Evolutionary conservation across 2,888 invertebrate genomes (phyloP), one percentile per base, ranked within the genome.

Genomic region (Trichacis sp.): DNA sequence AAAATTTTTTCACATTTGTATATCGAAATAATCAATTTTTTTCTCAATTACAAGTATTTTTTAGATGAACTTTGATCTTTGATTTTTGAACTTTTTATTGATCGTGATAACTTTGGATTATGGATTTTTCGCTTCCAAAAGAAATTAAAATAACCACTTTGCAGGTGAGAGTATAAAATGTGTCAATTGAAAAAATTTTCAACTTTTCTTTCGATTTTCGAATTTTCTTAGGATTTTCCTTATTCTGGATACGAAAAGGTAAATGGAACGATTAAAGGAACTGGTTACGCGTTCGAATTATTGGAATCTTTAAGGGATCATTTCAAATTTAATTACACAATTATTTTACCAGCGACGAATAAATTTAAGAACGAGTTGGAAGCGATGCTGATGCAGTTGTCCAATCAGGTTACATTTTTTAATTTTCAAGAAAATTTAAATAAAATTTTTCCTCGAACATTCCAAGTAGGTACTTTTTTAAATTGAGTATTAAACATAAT

Each of bases 321-420:
- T 72, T 91, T 90, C 70, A 90, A 92, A 70, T 94, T 95, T 67
- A 90, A 91, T 0, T 94, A 92, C 74, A 89, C 90, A 11, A 86
- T 94, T 0, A 81, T 92, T 11, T 80, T 87, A 47, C 92, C 93
- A 0, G 84, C 86, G 5, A 86, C 85, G 42, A 90, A 92, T 76
- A 86, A 87, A 6, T 87, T 91, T 67, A 91, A 91, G 0, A 86
- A 87, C 6, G 79, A 79, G 0, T 30, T 63, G n/a, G 56, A 67
- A 11, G 20, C 30, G 11, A 33, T 59, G 18, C 20, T 67, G 33
- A 0, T 12, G 8, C 48, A 43, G n/a, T 59, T 67, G 14, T n/a
- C 53, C 1, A 67, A 40, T 11, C 55, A 49, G 56, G 66, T 36
- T 54, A n/a, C n/a, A n/a, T n/a, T n/a, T n/a, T 8, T 5, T 24